phyloP scores from a whole-genome alignment of 1,140 invertebrate species.

The Caenorhabditis inopinata region DNA sequence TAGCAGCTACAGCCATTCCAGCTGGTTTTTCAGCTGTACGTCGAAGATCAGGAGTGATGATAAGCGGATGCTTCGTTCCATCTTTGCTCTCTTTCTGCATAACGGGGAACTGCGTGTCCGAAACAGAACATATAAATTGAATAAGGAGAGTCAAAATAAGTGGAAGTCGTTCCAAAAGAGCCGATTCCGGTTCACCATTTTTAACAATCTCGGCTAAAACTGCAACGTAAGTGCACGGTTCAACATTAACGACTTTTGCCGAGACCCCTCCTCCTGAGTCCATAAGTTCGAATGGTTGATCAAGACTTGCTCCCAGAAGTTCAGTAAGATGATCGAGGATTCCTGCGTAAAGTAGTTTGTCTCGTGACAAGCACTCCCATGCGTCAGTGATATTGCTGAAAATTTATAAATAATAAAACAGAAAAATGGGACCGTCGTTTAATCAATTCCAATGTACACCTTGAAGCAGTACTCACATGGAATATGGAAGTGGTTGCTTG shows the following conservation, averaged over 20 bases:
- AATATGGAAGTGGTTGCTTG: constrained; percentile 61
- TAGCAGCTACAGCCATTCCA: constrained; percentile 43
- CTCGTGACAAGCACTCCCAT: constrained; percentile 56
- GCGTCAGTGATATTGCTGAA: constrained; percentile 54
- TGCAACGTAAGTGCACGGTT: constrained; percentile 55
- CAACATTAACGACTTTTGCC: constrained; percentile 58
- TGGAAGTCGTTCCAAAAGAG: constrained; percentile 54
- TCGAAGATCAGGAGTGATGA: constrained; percentile 59
- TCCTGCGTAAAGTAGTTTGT: constrained; percentile 53
- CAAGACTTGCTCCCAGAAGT: constrained; percentile 43
- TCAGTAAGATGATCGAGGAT: constrained; percentile 62
- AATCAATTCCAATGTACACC: too few relatives aligned
- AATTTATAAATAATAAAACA: not conserved
- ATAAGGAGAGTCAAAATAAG: constrained; percentile 51
- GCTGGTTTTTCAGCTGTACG: constrained; percentile 54
- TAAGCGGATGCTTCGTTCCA: constrained; percentile 42
- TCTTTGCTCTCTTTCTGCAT: constrained; percentile 49
- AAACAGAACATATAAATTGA: constrained; percentile 52
- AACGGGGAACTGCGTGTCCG: constrained; percentile 60
- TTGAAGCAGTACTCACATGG: constrained; percentile 18
- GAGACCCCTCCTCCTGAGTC: constrained; percentile 53
- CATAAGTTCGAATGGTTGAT: constrained; percentile 40
- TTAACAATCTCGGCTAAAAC: constrained; percentile 60
- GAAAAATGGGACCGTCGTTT: too few relatives aligned
- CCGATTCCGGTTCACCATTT: constrained; percentile 60